Percentiles rank a stretch among this genome's conserved stretches.
Evolutionary conservation across 2,797 vertebrate genomes (phyloP).

Genomic region (Etheostoma nigrum): DNA sequence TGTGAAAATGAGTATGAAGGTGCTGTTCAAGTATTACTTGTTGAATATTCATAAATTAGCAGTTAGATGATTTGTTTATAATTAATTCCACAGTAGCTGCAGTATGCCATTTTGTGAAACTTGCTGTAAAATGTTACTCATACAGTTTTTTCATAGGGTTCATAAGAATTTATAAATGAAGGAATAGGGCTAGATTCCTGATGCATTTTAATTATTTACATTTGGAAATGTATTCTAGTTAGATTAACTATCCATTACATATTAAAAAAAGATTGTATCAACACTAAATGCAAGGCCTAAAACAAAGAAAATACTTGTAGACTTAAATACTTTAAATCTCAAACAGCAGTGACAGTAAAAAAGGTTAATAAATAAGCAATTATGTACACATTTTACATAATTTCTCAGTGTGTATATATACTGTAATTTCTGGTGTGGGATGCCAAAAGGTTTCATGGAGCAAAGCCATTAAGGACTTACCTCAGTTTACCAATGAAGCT

Average conservation of each 20-base stretch:
- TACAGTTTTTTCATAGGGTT: background rate
- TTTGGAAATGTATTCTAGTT: background rate
- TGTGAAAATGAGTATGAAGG: background rate
- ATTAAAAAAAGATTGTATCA: background rate
- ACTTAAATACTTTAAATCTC: background rate
- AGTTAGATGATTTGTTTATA: background rate
- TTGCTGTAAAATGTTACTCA: background rate
- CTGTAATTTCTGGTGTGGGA: no score
- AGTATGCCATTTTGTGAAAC: background rate
- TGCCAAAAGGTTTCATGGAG: background rate
- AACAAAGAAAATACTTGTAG: background rate
- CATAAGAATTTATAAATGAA: background rate
- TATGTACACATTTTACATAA: background rate
- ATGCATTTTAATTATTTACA: background rate
- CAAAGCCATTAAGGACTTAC: conserved; percentile 74
- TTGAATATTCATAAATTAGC: conserved; percentile 11
- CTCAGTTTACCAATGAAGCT: conserved; percentile 98
- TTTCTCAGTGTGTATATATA: background rate
- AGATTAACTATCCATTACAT: background rate
- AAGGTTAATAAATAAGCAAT: background rate
- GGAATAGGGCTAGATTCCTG: background rate
- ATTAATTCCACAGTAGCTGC: background rate
- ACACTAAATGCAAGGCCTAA: background rate
- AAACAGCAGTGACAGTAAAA: background rate
- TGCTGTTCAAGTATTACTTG: background rate